Evolutionary conservation across 1,140 invertebrate genomes (phyloP).

Genomic region (Ericerus pela): DNA sequence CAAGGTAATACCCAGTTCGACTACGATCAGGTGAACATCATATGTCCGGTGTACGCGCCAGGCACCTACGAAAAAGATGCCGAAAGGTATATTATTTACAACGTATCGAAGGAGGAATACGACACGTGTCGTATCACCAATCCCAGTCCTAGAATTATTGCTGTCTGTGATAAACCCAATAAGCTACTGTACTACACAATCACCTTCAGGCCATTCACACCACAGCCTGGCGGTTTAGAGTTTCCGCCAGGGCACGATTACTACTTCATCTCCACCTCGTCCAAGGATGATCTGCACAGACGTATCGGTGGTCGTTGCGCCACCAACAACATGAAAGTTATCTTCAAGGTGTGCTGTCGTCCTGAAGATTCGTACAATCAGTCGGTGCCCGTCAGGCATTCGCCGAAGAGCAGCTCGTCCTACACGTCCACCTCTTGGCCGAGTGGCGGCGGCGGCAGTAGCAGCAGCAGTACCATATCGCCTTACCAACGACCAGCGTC

Average conservation of each 20-base stretch:
- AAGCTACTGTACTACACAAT: constrained; percentile 92
- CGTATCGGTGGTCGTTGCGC: constrained; percentile 78
- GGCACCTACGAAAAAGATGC: constrained; percentile 76
- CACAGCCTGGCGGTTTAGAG: constrained; percentile 83
- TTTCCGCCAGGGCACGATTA: constrained; percentile 89
- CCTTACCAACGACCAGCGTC: not conserved
- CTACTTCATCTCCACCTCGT: constrained; percentile 88
- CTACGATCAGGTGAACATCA: constrained; percentile 90
- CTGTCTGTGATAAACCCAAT: constrained; percentile 87
- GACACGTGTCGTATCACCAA: constrained; percentile 90
- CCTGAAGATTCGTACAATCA: constrained; percentile 30
- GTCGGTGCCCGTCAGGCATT: constrained; percentile 28
- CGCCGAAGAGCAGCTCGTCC: not conserved
- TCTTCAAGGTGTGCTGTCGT: constrained; percentile 85
- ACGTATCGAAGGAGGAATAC: constrained; percentile 90
- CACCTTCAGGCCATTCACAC: constrained; percentile 88
- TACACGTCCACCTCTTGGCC: not conserved
- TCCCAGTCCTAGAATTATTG: constrained; percentile 79
- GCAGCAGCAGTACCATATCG: not conserved
- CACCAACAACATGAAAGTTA: constrained; percentile 88
- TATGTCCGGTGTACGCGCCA: constrained; percentile 79
- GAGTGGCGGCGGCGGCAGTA: no score
- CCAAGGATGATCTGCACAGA: constrained; percentile 75
- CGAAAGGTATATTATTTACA: constrained; percentile 92
- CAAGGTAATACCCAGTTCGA: constrained; percentile 83